phyloP scores from a whole-genome alignment of 2,113 vertebrate species.

The Corythornis vintsioides region DNA sequence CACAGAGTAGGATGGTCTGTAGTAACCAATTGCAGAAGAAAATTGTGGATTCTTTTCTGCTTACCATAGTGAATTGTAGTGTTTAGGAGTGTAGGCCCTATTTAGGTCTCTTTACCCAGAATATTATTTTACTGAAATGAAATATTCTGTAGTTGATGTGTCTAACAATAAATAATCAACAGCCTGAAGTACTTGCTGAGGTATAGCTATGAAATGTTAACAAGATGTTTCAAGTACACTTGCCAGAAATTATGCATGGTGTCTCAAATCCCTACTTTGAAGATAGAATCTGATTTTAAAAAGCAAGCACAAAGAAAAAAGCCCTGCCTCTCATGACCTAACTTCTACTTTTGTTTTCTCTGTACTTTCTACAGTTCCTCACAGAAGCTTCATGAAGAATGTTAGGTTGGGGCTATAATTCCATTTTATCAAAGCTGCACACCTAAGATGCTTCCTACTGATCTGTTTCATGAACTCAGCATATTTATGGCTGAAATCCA shows the following conservation, averaged over 20 bases:
- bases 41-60: neutral
- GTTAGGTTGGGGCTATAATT: neutral
- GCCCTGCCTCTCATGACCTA: neutral
- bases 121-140: slow-evolving; percentile 1
- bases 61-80: neutral
- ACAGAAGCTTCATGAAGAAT: neutral
- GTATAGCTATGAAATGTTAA: slow-evolving; percentile 39
- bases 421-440: neutral
- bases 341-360: neutral
- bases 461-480: neutral
- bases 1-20: neutral
- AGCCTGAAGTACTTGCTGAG: slow-evolving; percentile 16
- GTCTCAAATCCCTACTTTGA: neutral
- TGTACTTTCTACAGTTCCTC: neutral
- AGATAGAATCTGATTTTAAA: neutral
- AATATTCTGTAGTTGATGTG: neutral
- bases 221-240: neutral
- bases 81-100: neutral
- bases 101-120: neutral
- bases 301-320: neutral
- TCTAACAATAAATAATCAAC: slow-evolving; percentile 28
- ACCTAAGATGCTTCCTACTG: neutral
- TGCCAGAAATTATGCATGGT: neutral
- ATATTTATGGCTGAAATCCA: neutral
- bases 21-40: neutral